Evolutionary conservation across 2,888 invertebrate genomes (phyloP).

Genomic region (Belgica antarctica): DNA sequence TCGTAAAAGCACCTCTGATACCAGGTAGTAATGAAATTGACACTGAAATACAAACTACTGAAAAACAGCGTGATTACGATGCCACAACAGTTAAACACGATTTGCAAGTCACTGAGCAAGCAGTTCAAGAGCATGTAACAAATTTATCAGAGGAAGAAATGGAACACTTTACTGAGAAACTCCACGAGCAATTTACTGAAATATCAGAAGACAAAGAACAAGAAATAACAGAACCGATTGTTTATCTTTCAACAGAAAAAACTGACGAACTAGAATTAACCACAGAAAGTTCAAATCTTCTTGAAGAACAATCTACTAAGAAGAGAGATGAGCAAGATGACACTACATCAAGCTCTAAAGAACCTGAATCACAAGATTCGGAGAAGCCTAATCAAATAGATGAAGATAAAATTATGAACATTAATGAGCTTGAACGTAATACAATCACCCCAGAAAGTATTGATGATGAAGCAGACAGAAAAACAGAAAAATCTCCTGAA

Average conservation of each 20-base stretch:
- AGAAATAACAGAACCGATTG: constrained; percentile 33
- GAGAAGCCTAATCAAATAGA: no score
- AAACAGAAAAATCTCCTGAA: neutral
- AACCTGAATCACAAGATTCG: neutral
- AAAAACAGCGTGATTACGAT: neutral
- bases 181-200: no score
- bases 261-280: constrained; percentile 16
- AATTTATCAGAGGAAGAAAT: no score
- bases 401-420: neutral
- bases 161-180: constrained; percentile 17
- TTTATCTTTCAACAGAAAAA: neutral
- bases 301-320: no score
- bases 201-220: no score
- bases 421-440: neutral
- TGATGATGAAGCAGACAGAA: neutral
- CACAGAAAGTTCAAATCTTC: constrained; percentile 27
- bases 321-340: constrained; percentile 49
- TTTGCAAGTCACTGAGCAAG: neutral
- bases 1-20: constrained; percentile 40
- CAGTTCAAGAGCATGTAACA: no score
- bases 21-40: constrained; percentile 23
- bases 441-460: neutral
- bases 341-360: constrained; percentile 15
- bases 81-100: no score
- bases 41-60: constrained; percentile 7